Conservation (phyloP, 2,113 vertebrate species). For the Proteles cristata region DNA sequence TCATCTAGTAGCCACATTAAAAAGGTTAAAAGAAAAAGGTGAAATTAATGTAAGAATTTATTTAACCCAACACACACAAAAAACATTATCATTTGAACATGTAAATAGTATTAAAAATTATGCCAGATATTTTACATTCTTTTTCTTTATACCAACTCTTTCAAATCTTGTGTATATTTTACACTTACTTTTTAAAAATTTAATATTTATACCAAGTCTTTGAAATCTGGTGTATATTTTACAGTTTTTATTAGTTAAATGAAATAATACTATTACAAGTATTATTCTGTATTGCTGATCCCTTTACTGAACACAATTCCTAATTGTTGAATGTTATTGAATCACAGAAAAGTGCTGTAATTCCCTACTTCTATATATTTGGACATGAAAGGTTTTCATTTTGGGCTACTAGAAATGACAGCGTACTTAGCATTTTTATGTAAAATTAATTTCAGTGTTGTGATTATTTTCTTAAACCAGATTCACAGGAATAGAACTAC, state of each 20-base stretch:
- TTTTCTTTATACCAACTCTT: background rate
- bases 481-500: background rate
- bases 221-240: too few relatives aligned
- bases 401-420: background rate
- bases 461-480: background rate
- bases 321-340: background rate
- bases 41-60: background rate
- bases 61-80: background rate
- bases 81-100: background rate
- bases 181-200: background rate
- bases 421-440: background rate
- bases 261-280: background rate
- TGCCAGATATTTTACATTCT: background rate
- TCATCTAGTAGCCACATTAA: background rate
- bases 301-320: background rate
- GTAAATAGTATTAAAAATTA: background rate
- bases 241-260: too few relatives aligned
- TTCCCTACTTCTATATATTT: background rate
- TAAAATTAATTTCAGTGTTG: constrained; percentile 1
- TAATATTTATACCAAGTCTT: too few relatives aligned
- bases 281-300: background rate
- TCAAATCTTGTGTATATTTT: background rate
- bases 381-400: background rate
- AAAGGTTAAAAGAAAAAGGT: background rate
- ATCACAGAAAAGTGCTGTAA: background rate